These are phyloP conservation scores for Gorsachius magnificus DNA, from an alignment of 2,797 vertebrate genomes.

Conservation along the genomic window DNA sequence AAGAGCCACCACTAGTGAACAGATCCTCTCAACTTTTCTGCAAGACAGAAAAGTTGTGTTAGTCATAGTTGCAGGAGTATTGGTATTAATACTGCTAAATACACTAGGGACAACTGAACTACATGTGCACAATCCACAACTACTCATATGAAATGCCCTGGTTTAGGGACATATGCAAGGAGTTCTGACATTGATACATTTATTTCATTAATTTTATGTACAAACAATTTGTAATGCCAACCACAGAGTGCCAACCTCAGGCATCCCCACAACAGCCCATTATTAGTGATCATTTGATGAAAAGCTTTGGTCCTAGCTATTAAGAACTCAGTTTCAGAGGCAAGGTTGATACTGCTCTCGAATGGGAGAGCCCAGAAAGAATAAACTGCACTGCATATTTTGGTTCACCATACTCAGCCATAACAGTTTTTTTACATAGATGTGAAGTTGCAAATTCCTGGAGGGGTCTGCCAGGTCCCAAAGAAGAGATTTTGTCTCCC, in stretches of 20 bases:
- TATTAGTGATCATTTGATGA: background rate
- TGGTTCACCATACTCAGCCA: background rate
- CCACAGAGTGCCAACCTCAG: background rate
- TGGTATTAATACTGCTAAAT: background rate
- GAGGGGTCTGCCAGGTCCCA: background rate
- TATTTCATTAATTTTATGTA: background rate
- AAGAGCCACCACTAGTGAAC: background rate
- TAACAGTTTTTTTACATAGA: background rate
- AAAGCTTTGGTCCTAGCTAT: background rate
- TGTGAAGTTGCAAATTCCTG: background rate
- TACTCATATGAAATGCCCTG: background rate
- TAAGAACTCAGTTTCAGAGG: background rate
- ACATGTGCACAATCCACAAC: background rate
- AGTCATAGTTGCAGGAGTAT: background rate
- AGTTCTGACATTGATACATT: background rate
- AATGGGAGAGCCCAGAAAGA: background rate
- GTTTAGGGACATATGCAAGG: background rate
- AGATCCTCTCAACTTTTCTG: background rate
- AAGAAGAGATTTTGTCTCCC: background rate
- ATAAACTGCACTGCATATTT: background rate
- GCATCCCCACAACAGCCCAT: background rate
- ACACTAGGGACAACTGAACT: background rate
- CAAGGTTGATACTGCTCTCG: background rate
- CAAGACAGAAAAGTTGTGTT: background rate
- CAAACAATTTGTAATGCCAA: background rate